Evolutionary conservation across 1,140 invertebrate genomes (phyloP), one percentile per base, ranked within the genome.

Genomic region (Tetraneura akinire): DNA sequence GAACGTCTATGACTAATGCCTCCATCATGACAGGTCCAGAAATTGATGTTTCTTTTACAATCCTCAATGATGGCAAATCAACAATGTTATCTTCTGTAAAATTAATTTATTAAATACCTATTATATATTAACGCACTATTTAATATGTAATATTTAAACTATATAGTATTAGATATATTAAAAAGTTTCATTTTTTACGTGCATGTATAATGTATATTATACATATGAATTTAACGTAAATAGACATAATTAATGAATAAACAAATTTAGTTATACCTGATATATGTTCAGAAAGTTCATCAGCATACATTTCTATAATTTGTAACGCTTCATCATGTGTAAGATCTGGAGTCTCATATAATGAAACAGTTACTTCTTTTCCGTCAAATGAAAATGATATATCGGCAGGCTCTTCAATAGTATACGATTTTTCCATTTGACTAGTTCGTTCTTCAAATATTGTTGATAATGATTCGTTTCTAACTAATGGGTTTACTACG

Each of bases 221-320:
- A n/a, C n/a, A n/a, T n/a, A n/a, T n/a, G n/a, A n/a, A n/a, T n/a
- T n/a, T n/a, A n/a, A n/a, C n/a, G n/a, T n/a, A n/a, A n/a, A n/a
- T n/a, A n/a, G n/a, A n/a, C n/a, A n/a, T n/a, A n/a, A n/a, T n/a
- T n/a, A n/a, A n/a, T n/a, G n/a, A n/a, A n/a, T n/a, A n/a, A n/a
- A n/a, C n/a, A n/a, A n/a, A n/a, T n/a, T n/a, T n/a, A 3, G 11
- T 71, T 5, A n/a, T 53, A 91, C 90, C 90, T 81, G 93, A 93
- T 6, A 96, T 90, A 85, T 95, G 92, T 86, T 96, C 94, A 0
- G 94, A 95, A 66, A 95, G 87, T 85, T 96, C 93, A 85, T 96
- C 93, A 0, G 94, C 94, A 86, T 96, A 96, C 93, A 96, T 95
- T 88, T 96, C 94, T 0, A 96, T 91, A 83, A 96, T 94, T 86